These are phyloP conservation scores for Ciconia stormi DNA, from an alignment of 2,113 vertebrate species.

Conservation along the genomic window DNA sequence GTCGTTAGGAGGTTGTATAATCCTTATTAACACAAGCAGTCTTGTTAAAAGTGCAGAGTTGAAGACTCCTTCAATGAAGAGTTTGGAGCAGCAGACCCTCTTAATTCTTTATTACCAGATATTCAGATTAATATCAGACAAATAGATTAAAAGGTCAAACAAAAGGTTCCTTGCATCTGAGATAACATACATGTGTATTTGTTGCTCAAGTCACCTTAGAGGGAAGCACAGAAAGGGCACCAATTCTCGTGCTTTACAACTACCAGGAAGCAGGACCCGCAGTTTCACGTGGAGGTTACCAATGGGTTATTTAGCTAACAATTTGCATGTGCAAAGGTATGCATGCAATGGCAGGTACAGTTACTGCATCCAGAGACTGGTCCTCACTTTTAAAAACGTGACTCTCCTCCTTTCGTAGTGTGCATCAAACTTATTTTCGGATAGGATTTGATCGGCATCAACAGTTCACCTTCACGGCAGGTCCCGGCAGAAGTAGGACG, in stretches of 20 bases:
- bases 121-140: not conserved
- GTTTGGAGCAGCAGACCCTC: not conserved
- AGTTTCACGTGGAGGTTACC: not conserved
- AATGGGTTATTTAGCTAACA: rapidly evolving
- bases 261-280: not conserved
- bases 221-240: not conserved
- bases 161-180: not conserved
- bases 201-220: too few relatives aligned
- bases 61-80: not conserved
- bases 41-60: not conserved
- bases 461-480: not conserved
- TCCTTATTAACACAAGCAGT: not conserved
- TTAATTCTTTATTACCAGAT: not conserved
- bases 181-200: rapidly evolving
- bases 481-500: not conserved
- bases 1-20: not conserved
- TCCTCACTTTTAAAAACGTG: not conserved
- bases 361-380: not conserved
- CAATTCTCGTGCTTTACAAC: not conserved
- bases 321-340: not conserved
- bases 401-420: not conserved
- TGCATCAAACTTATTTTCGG: too few relatives aligned
- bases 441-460: too few relatives aligned
- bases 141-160: not conserved
- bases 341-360: not conserved